Conservation (phyloP, 2,888 invertebrate genomes). For the Ectropis crepuscularia region DNA sequence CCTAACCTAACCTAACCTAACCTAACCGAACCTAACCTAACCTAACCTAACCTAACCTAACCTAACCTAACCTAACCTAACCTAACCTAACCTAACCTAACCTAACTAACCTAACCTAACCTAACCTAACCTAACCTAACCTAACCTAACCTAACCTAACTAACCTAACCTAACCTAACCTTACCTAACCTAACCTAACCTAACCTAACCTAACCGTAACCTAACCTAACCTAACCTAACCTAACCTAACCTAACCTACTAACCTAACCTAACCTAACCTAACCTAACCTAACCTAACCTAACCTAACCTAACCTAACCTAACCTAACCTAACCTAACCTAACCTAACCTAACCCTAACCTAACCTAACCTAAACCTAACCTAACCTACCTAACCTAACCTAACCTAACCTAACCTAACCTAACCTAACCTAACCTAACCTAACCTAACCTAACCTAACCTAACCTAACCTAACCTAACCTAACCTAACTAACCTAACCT, state of each 20-base stretch:
- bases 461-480: conserved; percentile 43
- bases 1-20: conserved; percentile 29
- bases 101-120: conserved; percentile 32
- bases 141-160: conserved; percentile 13
- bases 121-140: conserved; percentile 30
- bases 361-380: conserved; percentile 40
- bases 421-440: conserved; percentile 40
- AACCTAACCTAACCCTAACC: conserved; percentile 40
- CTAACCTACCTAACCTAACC: conserved; percentile 39
- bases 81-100: conserved; percentile 29
- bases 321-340: conserved; percentile 38
- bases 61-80: conserved; percentile 28
- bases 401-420: conserved; percentile 36
- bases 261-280: conserved; percentile 39
- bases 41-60: conserved; percentile 20
- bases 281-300: conserved; percentile 35
- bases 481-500: conserved; percentile 41
- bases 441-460: conserved; percentile 37
- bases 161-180: conserved; percentile 33
- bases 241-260: conserved; percentile 39
- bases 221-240: conserved; percentile 38
- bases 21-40: conserved; percentile 26
- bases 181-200: conserved; percentile 38
- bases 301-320: conserved; percentile 37
- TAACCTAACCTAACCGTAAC: conserved; percentile 36